These are phyloP conservation scores for Drosophila fuyamai DNA, from an alignment of 1,140 invertebrate species.

Conservation along the genomic window DNA sequence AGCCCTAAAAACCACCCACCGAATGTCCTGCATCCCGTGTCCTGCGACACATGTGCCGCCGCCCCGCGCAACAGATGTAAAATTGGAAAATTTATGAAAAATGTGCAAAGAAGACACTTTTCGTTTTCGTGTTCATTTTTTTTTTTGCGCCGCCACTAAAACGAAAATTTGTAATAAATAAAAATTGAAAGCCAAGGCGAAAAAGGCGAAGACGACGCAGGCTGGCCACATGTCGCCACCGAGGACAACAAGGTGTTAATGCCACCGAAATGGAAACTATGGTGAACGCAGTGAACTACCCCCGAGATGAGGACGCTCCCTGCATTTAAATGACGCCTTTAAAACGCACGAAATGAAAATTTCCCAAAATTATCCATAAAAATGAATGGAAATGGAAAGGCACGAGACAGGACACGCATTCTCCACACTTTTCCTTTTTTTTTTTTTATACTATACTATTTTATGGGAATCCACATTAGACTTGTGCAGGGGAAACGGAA, in stretches of 20 bases:
- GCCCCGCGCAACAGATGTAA: slow-evolving; percentile 37
- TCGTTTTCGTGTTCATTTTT: slow-evolving; percentile 14
- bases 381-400: slow-evolving; percentile 28
- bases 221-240: slow-evolving; percentile 63
- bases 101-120: slow-evolving; percentile 51
- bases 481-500: slow-evolving; percentile 14
- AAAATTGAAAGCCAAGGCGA: slow-evolving; percentile 28
- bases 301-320: slow-evolving; percentile 49
- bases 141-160: slow-evolving; percentile 7
- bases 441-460: slow-evolving; percentile 1
- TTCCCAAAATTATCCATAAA: slow-evolving; percentile 29
- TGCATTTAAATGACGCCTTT: slow-evolving; percentile 79
- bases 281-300: slow-evolving; percentile 41
- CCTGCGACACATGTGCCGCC: slow-evolving; percentile 38
- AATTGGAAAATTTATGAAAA: slow-evolving; percentile 48
- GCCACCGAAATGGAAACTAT: slow-evolving; percentile 58
- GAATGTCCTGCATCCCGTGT: slow-evolving; percentile 24
- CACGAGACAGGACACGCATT: slow-evolving; percentile 61
- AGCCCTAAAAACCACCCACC: slow-evolving; percentile 46
- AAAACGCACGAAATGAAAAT: slow-evolving; percentile 35
- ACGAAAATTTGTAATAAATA: slow-evolving; percentile 40
- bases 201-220: background rate
- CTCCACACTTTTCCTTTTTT: slow-evolving; percentile 72
- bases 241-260: slow-evolving; percentile 81
- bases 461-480: slow-evolving; percentile 32